Evolutionary conservation across 2,113 vertebrate genomes (phyloP), one percentile per base, ranked within the genome.

Genomic region (Rhinoderma darwinii): DNA sequence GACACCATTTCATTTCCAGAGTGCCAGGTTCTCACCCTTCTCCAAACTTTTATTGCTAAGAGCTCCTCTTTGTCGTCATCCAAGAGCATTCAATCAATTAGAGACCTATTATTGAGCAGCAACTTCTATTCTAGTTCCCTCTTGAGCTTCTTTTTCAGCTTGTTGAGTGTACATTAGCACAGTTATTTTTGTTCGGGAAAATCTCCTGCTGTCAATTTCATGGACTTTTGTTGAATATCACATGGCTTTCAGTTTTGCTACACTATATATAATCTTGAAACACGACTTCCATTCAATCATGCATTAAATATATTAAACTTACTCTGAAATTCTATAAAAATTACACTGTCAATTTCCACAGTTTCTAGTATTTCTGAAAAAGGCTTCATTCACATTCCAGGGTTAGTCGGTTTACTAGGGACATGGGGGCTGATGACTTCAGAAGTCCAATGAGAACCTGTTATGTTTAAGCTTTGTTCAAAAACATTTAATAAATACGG

Each of bases 151-250:
- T 47, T 83, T 47, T 82, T 10, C 59, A 47, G 80, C 39, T 82
- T 68, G 25, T 82, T 47, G 43, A 83, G 81, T 72, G 61, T 72
- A 83, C 41, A 83, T 83, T 72, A 83, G 30, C 81, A 25, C 30
- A 70, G 43, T 32, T 35, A 80, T 80, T 79, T 59, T 56, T 9
- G 30, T 39, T 39, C 32, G 37, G 32, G n/a, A 79, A 56, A 50
- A 56, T 0, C 77, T 39, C 50, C 17, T 54, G 75, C 47, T 54
- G 47, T 54, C 47, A 47, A 54, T 78, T 35, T 56, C 77, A 80
- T 39, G 77, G 77, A 80, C 77, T 37, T 80, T 41, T 59, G 37
- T 61, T 80, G 51, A 80, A 80, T 61, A 25, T 37, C 54, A 59
- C 11, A 15, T n/a, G 20, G 30, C 54, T 61, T 35, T 37, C 3